Conservation (phyloP, 2,888 invertebrate genomes). For the Atherix ibis region DNA sequence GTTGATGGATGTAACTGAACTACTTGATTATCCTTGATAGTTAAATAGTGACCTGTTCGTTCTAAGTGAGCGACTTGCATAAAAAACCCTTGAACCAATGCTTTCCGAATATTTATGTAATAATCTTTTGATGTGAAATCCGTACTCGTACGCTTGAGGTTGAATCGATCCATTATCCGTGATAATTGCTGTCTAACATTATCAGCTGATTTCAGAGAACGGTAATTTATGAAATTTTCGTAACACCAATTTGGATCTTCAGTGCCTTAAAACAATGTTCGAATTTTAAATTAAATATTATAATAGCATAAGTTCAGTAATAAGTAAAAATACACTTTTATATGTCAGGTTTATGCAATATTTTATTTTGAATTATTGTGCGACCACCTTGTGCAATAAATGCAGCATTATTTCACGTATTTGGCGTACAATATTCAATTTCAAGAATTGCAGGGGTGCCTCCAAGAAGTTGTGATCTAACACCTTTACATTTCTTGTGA, state of each 20-base stretch:
- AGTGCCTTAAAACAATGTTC: conserved; percentile 64
- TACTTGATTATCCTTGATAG: conserved; percentile 98
- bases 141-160: conserved; percentile 83
- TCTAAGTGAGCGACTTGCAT: conserved; percentile 99
- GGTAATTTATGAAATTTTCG: conserved; percentile 97
- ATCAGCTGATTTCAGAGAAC: conserved; percentile 95
- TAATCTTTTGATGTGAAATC: conserved; percentile 98
- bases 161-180: conserved; percentile 96
- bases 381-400: too few relatives aligned
- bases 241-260: conserved; percentile 99
- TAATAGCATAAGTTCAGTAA: conserved; percentile 2
- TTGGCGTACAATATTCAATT: too few relatives aligned
- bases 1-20: conserved; percentile 98
- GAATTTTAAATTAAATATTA: conserved; percentile 5
- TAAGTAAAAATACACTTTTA: too few relatives aligned
- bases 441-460: too few relatives aligned
- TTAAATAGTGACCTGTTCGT: conserved; percentile 93
- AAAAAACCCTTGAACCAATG: conserved; percentile 95
- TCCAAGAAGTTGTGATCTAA: too few relatives aligned
- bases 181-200: conserved; percentile 95
- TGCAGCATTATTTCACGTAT: too few relatives aligned
- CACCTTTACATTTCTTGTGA: too few relatives aligned
- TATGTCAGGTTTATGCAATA: too few relatives aligned
- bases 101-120: conserved; percentile 96
- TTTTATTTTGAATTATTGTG: too few relatives aligned